Percentiles rank a stretch among this genome's conserved stretches.
Conservation (phyloP, 2,797 vertebrate genomes). For the Rhinophrynus dorsalis region DNA sequence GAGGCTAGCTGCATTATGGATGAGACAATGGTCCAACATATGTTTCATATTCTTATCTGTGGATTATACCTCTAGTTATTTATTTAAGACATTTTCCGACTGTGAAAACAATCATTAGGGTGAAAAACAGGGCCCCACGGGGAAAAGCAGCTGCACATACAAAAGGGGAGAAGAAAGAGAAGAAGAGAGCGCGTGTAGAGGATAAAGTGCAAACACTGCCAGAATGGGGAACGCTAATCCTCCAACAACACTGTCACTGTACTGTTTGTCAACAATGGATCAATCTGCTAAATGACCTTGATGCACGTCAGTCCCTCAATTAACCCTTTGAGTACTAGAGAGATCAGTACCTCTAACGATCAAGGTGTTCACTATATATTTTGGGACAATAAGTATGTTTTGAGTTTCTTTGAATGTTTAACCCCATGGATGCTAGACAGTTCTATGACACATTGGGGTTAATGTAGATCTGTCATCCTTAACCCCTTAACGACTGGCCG, state of each 20-base stretch:
- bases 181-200: too few relatives aligned
- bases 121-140: constrained; percentile 8
- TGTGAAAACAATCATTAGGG: constrained; percentile 30
- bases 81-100: constrained; percentile 49
- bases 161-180: constrained; percentile 18
- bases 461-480: too few relatives aligned
- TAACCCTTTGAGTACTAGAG: neutral
- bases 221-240: constrained; percentile 18
- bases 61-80: constrained; percentile 35
- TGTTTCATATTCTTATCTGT: constrained; percentile 36
- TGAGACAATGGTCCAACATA: constrained; percentile 24
- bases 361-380: too few relatives aligned
- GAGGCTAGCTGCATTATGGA: constrained; percentile 35
- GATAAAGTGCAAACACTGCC: neutral
- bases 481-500: too few relatives aligned
- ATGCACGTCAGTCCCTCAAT: neutral
- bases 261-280: constrained; percentile 17
- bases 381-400: too few relatives aligned
- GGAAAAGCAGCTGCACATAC: constrained; percentile 40
- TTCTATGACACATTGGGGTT: too few relatives aligned
- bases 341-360: too few relatives aligned
- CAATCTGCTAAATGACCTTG: neutral
- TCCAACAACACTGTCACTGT: neutral
- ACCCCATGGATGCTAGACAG: too few relatives aligned
- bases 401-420: too few relatives aligned